Base-by-base conservation (phyloP, 2,113 vertebrate species). In the Mus pahari region DNA sequence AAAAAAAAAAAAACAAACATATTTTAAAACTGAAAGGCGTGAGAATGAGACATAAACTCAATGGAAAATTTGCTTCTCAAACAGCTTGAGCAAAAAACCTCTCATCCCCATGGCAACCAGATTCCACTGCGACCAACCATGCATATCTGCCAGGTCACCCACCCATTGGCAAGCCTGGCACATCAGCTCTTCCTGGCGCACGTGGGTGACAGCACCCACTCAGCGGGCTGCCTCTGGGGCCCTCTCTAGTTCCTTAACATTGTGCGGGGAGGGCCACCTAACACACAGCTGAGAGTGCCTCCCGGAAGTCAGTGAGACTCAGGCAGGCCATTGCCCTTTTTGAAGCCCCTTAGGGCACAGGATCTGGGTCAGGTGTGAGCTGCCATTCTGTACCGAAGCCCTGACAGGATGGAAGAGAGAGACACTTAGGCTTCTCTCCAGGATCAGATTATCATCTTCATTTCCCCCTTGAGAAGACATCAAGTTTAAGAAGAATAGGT, bases 41-140 rank as follows among this genome's bases (percentile, higher is more conserved):
- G 87, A 81, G 53, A 84, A 9, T 81, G 60, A 83, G 87, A 82
- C 66, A 89, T 45, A 81, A 33, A 74, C 86, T 92, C 75, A 86
- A 84, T 96, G 94, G 95, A 96, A 97, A 98, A 94, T 97, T 95
- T 94, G 58, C 96, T 94, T 94, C 92, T 96, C 87, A 82, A 87
- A 87, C 48, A 93, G 88, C 94, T 94, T 89, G 92, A 92, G 86
- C 42, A 89, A 92, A 97, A 95, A 97, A 79, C 45, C 92, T 96
- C n/a, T 20, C 78, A 60, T 98, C 73, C 42, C 97, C 90, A 97
- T 97, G 96, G 96, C 96, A 97, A 98, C 97, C 73, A 82, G 90
- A 95, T 98, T 96, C 90, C 77, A 75, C 86, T 1, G 1, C 53
- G 48, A 93, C 88, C 96, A 93, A 92, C 84, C 95, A 31, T 3